Evolutionary conservation across 2,113 vertebrate genomes (phyloP).

Genomic region (Seriola aureovittata): DNA sequence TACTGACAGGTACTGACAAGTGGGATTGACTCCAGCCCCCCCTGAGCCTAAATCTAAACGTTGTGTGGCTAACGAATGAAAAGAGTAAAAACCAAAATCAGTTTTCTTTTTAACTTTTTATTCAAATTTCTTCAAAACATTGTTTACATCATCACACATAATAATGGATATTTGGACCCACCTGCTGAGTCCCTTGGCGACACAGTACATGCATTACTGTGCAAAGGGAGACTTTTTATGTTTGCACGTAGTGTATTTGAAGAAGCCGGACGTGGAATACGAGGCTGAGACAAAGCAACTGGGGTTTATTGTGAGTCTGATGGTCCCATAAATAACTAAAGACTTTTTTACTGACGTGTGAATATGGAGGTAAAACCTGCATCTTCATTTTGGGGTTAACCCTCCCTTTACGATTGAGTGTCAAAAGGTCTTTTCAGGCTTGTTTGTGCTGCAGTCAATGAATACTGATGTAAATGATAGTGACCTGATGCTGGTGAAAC

Average conservation of each 20-base stretch:
- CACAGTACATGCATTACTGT: too few relatives aligned
- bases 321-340: not conserved
- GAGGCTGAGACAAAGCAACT: not conserved
- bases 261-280: not conserved
- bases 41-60: too few relatives aligned
- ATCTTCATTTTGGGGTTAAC: constrained; percentile 46
- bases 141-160: too few relatives aligned
- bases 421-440: constrained; percentile 1
- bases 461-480: constrained; percentile 11
- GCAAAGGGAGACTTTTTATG: too few relatives aligned
- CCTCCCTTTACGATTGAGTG: not conserved
- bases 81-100: not conserved
- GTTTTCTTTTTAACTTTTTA: not conserved
- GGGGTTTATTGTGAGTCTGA: not conserved
- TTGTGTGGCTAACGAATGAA: too few relatives aligned
- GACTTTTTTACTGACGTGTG: not conserved
- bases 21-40: too few relatives aligned
- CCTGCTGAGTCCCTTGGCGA: too few relatives aligned
- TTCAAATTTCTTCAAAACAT: too few relatives aligned
- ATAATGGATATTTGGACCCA: not conserved
- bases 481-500: constrained; percentile 28
- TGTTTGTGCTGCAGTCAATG: constrained; percentile 21
- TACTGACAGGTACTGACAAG: not conserved
- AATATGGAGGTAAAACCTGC: not conserved
- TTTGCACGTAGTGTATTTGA: not conserved